Evolutionary conservation across 2,113 vertebrate genomes (phyloP), one percentile per base, ranked within the genome.

Genomic region (Sinocyclocheilus anshuiensis): DNA sequence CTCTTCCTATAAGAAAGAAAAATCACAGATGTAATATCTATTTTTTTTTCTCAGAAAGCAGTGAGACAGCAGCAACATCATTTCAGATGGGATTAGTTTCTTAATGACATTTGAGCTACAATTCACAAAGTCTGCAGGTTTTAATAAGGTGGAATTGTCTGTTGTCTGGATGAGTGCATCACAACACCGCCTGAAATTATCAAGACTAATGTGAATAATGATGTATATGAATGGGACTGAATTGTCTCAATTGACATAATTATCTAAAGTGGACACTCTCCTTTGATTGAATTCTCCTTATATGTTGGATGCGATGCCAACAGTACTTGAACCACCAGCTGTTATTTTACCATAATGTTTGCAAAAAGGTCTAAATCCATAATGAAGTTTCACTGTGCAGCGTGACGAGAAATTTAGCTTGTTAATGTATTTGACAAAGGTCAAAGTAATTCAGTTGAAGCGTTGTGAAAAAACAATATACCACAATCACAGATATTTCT

Each of bases 311-410:
- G 18, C 12, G 33, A 79, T 15, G 29, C 50, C 29, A 78, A 18
- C 76, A 36, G 15, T 77, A 55, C 76, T 78, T 78, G 53, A 59
- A 59, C 53, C 77, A 39, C 26, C 76, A 55, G 16, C 76, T 55
- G 50, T 78, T 78, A 57, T 78, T 78, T 57, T 57, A 78, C 24
- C 71, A 72, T 45, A 13, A 45, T 45, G 20, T 74, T 45, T 22
- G 22, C 77, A 22, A 55, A 55, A 55, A 39, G 18, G 10, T 57
- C 16, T 78, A 59, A 59, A 78, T 7, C 29, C 53, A 59, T 59
- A 59, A 78, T 78, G n/a, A 55, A 36, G 26, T 20, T 39, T 55
- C 26, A 78, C 9, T 29, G 39, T 33, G 26, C 53, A 39, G 29
- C 6, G 0, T 57, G 29, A 36, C 0, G 5, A 59, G 77, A 78